Base-by-base conservation (phyloP, 1,140 invertebrate genomes). In the Sminthurinus signatus region DNA sequence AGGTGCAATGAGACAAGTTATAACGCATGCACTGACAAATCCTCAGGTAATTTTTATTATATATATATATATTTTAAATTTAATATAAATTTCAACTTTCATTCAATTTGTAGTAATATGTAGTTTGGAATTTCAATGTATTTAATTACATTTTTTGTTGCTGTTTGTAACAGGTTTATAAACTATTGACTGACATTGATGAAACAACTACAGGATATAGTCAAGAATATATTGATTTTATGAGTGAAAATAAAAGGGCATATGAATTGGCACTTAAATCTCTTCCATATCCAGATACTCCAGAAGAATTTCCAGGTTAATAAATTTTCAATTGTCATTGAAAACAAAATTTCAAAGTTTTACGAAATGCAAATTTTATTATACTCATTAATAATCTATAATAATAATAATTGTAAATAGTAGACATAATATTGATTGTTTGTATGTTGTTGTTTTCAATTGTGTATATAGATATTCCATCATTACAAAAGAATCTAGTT, bases 1-100 rank as follows among this genome's bases (percentile, higher is more conserved):
- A 50, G 91, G 92, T 65, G 84, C 93, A 51, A 96, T 98, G 93
- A 82, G 93, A 69, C 81, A 84, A 68, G 88, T 95, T 27, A 94
- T 97, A 85, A 94, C 92, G 28, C 81, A 86, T 67, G 88, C 90
- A 31, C 80, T 97, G 5, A 93, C 88, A 39, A 91, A 92, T 81
- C 84, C 89, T 36, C 85, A 89, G 79, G 84, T 84, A 74, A 69
- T 46, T 46, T 23, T 70, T 44, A 68, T 60, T 63, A 68, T 76
- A 71, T 62, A 60, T 66, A n/a, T n/a, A n/a, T n/a, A n/a, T n/a
- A n/a, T n/a, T n/a, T n/a, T n/a, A n/a, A n/a, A 58, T 65, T 65
- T 72, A 23, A 14, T n/a, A 28, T 17, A 60, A 46, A 27, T 21
- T 5, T 29, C 4, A 14, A 3, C 14, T 31, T 17, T 60, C 21